Evolutionary conservation across 2,888 invertebrate species (phyloP), one percentile per base, ranked within the genome.

Genomic region (Metopia argyrocephala): DNA sequence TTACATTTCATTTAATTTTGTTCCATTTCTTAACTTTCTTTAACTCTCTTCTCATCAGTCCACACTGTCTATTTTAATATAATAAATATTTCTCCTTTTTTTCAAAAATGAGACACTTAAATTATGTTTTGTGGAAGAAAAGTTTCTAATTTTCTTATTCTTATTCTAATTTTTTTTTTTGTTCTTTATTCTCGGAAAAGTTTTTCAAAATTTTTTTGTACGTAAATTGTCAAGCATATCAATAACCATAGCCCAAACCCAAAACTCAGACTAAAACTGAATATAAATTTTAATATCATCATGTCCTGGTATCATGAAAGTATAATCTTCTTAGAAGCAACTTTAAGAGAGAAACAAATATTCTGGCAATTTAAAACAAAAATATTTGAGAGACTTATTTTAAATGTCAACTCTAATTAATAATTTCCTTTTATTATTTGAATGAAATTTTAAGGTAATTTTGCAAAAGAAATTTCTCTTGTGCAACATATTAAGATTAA

Each of bases 351-450:
- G 2, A 7, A 2, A 38, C 1, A 38, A 9, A 12, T 15, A 38
- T 15, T 38, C 15, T 38, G 15, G 38, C 38, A 9, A 38, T 38
- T 15, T 12, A 15, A 12, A 31, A 31, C 9, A 38, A 38, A 15
- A 4, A 38, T 12, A 12, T 9, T 12, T 38, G 38, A 38, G 2
- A n/a, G 23, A 25, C 20, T 20, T 59, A 59, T 59, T 38, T 59
- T 38, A 56, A 27, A 56, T 56, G 27, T 59, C 21, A 59, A 59
- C 21, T 20, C 18, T 59, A 45, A 59, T 59, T 59, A 59, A 59
- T 59, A 59, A 56, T 25, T 59, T 59, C 21, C 59, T 12, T 59
- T 59, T 59, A 4, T 38, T 38, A 59, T 31, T 20, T 38, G 59
- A 15, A 21, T 45, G 15, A 59, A 15, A 59, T 59, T 59, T 38